Evolutionary conservation across 2,888 invertebrate species (phyloP), one percentile per base, ranked within the genome.

Genomic region (Iselma pallidipennis): DNA sequence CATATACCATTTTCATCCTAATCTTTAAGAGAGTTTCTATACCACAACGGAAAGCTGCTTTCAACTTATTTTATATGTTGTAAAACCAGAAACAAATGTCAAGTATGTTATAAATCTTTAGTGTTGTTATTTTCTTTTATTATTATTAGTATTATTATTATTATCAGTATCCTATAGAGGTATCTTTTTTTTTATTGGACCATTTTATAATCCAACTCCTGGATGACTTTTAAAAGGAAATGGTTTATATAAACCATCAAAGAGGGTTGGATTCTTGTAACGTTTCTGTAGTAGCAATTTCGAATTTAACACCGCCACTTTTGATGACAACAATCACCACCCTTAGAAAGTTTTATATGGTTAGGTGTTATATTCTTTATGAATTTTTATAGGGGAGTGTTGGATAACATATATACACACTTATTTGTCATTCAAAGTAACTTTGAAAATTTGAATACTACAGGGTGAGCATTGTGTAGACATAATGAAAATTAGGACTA

Each of bases 211-310:
- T 76, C 76, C 74, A 71, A 72, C 73, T 69, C 73, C 55, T 50
- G 73, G 67, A 74, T 70, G 76, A 76, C 76, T 77, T 77, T 76
- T 76, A 76, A 77, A 76, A 76, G 74, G 75, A 75, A 76, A 75
- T 72, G 75, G 74, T 70, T 72, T 72, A 71, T 71, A 73, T 73
- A 70, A 37, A 37, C 74, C 72, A 69, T 74, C 73, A 70, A n/a
- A 74, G 74, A 74, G 74, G 75, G 73, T 76, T 75, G 75, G 75
- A 76, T 75, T 75, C 67, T 76, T 67, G 70, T 72, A 66, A 71
- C 65, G 70, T 73, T 75, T 74, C 73, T 72, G 66, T 61, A 67
- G 69, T 64, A 54, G 73, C 74, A 74, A 74, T 75, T 75, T 73
- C 68, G 66, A 68, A 73, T 76, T 75, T 75, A 76, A 37, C 37